Conservation (phyloP, 2,888 invertebrate genomes). For the Harpalus rubripes region DNA sequence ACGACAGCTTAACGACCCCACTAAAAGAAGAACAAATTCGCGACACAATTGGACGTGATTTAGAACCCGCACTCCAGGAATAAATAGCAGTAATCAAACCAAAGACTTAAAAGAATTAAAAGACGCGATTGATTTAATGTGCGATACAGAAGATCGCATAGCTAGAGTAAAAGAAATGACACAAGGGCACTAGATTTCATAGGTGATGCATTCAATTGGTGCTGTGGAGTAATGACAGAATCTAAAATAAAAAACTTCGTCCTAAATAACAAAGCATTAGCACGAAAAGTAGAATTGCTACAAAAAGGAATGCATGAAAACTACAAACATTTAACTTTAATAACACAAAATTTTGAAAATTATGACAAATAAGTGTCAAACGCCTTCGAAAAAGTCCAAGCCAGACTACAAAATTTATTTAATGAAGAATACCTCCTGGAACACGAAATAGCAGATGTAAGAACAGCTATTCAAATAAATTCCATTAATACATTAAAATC, state of each 20-base stretch:
- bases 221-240: slow-evolving; percentile 54
- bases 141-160: background rate
- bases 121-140: background rate
- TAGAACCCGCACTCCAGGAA: background rate
- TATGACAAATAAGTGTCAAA: background rate
- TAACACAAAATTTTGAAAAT: background rate
- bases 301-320: slow-evolving; percentile 8
- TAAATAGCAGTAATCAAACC: background rate
- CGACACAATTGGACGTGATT: background rate
- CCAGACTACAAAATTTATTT: background rate
- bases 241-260: slow-evolving; percentile 28
- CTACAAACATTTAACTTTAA: background rate
- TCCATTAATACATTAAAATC: background rate
- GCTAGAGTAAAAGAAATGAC: background rate
- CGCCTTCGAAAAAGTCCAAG: background rate
- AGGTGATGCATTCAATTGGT: slow-evolving; percentile 19
- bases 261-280: slow-evolving; percentile 13
- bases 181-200: slow-evolving; percentile 46
- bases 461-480: background rate
- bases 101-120: background rate
- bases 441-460: background rate
- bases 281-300: slow-evolving; percentile 1
- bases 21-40: background rate
- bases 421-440: background rate
- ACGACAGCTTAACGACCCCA: background rate